phyloP scores from a whole-genome alignment of 2,797 vertebrate genomes.

The Loriculus beryllinus region DNA sequence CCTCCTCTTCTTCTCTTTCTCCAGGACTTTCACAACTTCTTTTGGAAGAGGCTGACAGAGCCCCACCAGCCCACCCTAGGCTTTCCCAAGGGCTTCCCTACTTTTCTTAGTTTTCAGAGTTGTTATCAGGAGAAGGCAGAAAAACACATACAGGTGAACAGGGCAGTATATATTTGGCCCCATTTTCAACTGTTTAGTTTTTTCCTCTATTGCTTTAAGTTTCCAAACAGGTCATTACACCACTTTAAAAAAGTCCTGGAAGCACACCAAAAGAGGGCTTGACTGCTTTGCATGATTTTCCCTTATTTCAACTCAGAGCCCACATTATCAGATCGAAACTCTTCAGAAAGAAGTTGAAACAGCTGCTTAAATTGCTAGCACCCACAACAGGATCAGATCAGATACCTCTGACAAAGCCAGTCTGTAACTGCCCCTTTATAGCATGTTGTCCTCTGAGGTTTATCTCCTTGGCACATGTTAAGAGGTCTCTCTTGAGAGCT shows the following conservation, averaged over 20 bases:
- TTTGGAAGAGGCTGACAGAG: neutral
- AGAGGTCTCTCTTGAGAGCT: neutral
- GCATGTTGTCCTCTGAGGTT: neutral
- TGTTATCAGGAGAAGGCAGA: neutral
- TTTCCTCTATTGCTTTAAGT: neutral
- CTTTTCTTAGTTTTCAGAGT: neutral
- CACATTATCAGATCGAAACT: neutral
- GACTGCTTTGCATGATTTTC: neutral
- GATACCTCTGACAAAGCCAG: neutral
- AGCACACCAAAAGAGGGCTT: neutral
- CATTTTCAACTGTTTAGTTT: neutral
- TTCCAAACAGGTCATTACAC: neutral
- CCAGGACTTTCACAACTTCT: neutral
- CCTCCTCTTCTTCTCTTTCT: neutral
- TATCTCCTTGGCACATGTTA: neutral
- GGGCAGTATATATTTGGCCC: neutral
- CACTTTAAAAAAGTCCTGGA: neutral
- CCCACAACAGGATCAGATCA: fast-evolving
- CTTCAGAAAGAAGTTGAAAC: neutral
- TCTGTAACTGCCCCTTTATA: neutral
- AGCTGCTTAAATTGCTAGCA: neutral
- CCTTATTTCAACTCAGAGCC: neutral
- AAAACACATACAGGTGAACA: neutral
- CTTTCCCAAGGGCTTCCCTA: neutral
- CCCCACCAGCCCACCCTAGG: neutral